These are phyloP conservation scores for Vimba vimba DNA, from an alignment of 2,113 vertebrate genomes.

Conservation along the genomic window DNA sequence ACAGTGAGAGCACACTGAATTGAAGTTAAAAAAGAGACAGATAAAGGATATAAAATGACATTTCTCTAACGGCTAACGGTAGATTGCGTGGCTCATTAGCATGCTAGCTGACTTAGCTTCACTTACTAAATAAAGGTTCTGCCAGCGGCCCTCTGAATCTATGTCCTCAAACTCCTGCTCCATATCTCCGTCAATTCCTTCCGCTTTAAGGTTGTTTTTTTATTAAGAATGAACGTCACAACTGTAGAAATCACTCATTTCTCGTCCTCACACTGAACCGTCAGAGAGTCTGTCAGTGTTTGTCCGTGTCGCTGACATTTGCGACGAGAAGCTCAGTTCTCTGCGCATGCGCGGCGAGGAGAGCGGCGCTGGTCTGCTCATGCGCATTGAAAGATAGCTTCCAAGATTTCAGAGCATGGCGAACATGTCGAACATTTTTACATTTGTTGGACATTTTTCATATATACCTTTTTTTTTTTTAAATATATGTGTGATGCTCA, in stretches of 20 bases:
- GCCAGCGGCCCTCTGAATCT: slow-evolving; percentile 85
- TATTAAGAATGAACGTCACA: slow-evolving; percentile 1
- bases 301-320: slow-evolving; percentile 50
- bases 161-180: slow-evolving; percentile 86
- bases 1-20: neutral
- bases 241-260: slow-evolving; percentile 11
- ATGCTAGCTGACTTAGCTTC: slow-evolving; percentile 50
- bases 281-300: slow-evolving; percentile 2
- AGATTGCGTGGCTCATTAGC: neutral
- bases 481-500: too few species aligned
- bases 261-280: neutral
- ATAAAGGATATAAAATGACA: neutral
- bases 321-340: neutral
- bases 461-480: too few species aligned
- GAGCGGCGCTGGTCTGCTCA: neutral
- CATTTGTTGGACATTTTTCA: too few species aligned
- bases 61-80: neutral
- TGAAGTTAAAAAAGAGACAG: neutral
- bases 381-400: neutral
- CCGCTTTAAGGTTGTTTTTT: neutral
- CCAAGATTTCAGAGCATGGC: neutral
- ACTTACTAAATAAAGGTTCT: slow-evolving; percentile 90
- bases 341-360: neutral
- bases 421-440: neutral
- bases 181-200: slow-evolving; percentile 64